Base-by-base conservation (phyloP, 2,797 vertebrate genomes). In the Phoxinus dragarum region DNA sequence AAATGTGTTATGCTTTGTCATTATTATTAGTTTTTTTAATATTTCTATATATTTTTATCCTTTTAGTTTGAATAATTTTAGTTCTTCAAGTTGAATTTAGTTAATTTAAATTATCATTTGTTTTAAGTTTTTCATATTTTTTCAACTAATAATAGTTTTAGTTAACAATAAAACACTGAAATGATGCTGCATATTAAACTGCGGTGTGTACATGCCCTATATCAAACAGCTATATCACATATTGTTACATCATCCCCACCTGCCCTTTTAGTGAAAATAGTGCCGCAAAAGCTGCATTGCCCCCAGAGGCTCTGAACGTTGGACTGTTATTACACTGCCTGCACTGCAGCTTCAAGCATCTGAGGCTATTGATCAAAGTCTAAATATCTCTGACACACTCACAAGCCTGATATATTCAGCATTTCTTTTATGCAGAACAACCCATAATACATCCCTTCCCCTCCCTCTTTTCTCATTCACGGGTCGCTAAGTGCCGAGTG, bases 341-440 rank as follows among this genome's bases (percentile, higher is more conserved):
- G 64, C 47, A 54, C 59, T 85, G 76, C 78, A 67, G 68, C 74
- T 49, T 69, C n/a, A 69, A 54, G n/a, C 61, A 38, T 61, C 27
- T 34, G 11, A 80, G 40, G 42, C 67, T 47, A 73, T 85, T 64
- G 40, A 64, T 85, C 84, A 85, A 64, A 23, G 75, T 79, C 75
- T 27, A 61, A 61, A 85, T 71, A 49, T 61, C 64, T 78, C 67
- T 72, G 52, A 71, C 52, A 59, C 83, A 72, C 38, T n/a, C 23
- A 56, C 40, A 44, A 19, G 64, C 27, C 47, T 47, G 17, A 69
- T 61, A 78, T 59, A 72, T 71, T 71, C 67, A 71, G 68, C 54
- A 9, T 61, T 85, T 64, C 11, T 36, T 78, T 84, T 19, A 79
- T 71, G 12, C 5, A 59, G 59, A 8, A 78, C 12, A 44, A 23